Base-by-base conservation (phyloP, 2,888 invertebrate species). In the Sipha maydis region DNA sequence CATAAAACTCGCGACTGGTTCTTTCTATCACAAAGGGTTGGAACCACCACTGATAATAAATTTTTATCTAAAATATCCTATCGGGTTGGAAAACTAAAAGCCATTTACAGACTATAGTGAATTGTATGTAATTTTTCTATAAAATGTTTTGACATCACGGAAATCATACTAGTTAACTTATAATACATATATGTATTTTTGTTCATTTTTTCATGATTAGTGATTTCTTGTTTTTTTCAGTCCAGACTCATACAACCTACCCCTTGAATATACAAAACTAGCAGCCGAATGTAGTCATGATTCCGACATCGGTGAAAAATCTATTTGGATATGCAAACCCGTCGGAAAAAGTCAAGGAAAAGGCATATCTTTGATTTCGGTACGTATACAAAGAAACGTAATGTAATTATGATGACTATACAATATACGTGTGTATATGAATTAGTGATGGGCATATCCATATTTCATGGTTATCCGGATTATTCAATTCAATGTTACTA, bases 291-390 rank as follows among this genome's bases (percentile, higher is more conserved):
- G 95, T 91, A 95, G 95, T 28, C 91, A 92, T 83, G 92, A 92
- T 89, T 91, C 91, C 31, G 91, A 91, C 91, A 61, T 91, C 91
- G 93, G 93, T 9, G 93, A 93, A 28, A 91, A 92, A 14, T 92
- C 92, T 77, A 94, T 95, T n/a, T 97, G 97, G 97, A 97, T 97
- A 90, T 97, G 96, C 91, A 97, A 97, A 91, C 97, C 97, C 0
- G 96, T 96, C 1, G 96, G 96, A 0, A 95, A 96, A 92, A 97
- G 96, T 90, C 95, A 97, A 92, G 97, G 97, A 17, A 93, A 95
- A 91, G 97, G 97, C 82, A 97, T 97, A 90, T 96, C 96, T 91
- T 92, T 97, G 48, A 97, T 97, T 92, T 93, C 95, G 91, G 96
- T 96, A 92, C 92, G 92, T 89, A 56, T 7, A 34, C n/a, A 71